phyloP scores from a whole-genome alignment of 2,888 invertebrate species.

The Erannis defoliaria region DNA sequence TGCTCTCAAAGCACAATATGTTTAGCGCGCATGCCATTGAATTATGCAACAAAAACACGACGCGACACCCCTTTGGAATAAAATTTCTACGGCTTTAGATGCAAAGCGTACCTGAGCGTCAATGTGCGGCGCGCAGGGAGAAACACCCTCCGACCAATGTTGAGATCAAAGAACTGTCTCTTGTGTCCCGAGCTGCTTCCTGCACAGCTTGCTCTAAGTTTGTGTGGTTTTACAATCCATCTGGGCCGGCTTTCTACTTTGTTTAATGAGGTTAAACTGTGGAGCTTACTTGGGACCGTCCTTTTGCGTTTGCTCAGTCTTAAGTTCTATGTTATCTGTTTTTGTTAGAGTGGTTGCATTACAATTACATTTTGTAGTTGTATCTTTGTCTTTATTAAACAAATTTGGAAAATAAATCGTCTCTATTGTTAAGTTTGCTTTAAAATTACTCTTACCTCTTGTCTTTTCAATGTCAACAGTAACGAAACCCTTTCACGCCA shows the following conservation, averaged over 20 bases:
- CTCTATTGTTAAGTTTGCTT: too few species aligned
- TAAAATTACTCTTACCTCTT: too few species aligned
- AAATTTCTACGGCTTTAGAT: constrained; percentile 55
- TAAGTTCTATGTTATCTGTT: constrained; percentile 14
- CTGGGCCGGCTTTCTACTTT: constrained; percentile 29
- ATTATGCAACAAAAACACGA: constrained; percentile 67
- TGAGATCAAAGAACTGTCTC: constrained; percentile 61
- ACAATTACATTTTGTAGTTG: background rate
- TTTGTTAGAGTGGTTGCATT: background rate
- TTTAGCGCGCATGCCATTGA: constrained; percentile 65
- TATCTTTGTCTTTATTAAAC: background rate
- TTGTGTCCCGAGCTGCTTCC: constrained; percentile 40
- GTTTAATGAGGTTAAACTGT: constrained; percentile 41
- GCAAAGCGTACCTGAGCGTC: constrained; percentile 48
- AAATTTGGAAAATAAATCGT: background rate
- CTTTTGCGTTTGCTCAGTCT: constrained; percentile 24
- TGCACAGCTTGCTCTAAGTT: constrained; percentile 39
- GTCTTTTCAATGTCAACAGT: constrained; percentile 12
- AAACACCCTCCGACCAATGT: constrained; percentile 46
- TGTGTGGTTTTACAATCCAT: constrained; percentile 42
- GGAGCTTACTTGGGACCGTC: constrained; percentile 24
- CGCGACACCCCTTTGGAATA: constrained; percentile 57
- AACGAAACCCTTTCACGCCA: constrained; percentile 19
- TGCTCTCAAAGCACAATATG: constrained; percentile 59
- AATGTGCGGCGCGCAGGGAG: constrained; percentile 47